These are phyloP conservation scores for Menidia menidia DNA, from an alignment of 2,797 vertebrate species.

Conservation along the genomic window DNA sequence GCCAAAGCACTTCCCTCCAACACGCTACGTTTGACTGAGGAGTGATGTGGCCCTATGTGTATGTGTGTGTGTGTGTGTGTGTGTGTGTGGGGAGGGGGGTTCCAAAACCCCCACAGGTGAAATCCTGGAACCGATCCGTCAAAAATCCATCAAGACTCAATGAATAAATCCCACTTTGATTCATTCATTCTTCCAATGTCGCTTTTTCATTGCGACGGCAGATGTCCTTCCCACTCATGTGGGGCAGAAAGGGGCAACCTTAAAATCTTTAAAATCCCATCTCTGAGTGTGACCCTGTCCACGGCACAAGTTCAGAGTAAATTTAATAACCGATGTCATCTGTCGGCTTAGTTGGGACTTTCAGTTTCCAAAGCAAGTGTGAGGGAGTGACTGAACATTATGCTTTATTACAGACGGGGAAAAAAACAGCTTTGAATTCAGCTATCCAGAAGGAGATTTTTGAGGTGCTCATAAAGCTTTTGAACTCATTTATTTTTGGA, in stretches of 20 bases:
- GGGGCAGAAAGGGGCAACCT: neutral
- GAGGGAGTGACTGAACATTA: neutral
- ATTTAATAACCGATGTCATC: neutral
- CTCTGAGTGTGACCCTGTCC: neutral
- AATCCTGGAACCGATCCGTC: slow-evolving; percentile 29
- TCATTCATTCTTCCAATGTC: slow-evolving; percentile 21
- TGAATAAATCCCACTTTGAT: slow-evolving; percentile 50
- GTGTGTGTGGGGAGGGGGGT: slow-evolving; percentile 32
- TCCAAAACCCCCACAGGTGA: slow-evolving; percentile 30
- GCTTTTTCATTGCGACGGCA: neutral
- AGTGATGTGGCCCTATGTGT: slow-evolving; percentile 22
- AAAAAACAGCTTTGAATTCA: no score
- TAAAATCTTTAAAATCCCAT: neutral
- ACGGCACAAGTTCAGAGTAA: neutral
- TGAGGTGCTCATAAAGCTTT: neutral
- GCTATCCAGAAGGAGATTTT: no score
- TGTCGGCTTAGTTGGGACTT: neutral
- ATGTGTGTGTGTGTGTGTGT: neutral
- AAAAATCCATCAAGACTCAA: slow-evolving; percentile 23
- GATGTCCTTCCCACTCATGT: neutral
- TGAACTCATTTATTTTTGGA: neutral
- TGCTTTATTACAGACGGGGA: slow-evolving; percentile 27
- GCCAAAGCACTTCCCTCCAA: slow-evolving; percentile 52
- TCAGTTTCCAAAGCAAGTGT: slow-evolving; percentile 9
- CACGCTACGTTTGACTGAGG: slow-evolving; percentile 51